A percentile compares a stretch with the other conserved stretches of the same genome.
These are phyloP conservation scores for Glyphotaelius pellucidus DNA, from an alignment of 2,888 invertebrate genomes.

Conservation along the genomic window DNA sequence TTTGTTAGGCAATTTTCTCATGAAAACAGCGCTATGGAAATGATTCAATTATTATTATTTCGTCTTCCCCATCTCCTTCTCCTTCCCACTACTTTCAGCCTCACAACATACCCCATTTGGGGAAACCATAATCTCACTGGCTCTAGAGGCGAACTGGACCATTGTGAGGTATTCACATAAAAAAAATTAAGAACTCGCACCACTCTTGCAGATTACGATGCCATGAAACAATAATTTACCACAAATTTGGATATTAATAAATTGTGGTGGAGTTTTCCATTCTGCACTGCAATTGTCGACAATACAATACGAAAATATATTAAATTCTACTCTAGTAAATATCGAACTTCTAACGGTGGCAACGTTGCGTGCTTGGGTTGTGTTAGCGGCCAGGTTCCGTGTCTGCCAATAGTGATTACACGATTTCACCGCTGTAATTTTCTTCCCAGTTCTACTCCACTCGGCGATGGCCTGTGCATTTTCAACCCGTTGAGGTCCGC, in stretches of 20 bases:
- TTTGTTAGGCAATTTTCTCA: no score
- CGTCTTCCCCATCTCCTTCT: no score
- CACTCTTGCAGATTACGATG: no score
- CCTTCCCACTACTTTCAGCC: no score
- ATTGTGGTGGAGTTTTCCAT: background rate
- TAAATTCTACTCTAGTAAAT: background rate
- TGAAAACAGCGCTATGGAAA: no score
- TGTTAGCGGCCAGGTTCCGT: constrained; percentile 13
- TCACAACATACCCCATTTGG: no score
- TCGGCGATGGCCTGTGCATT: constrained; percentile 5
- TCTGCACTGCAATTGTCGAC: background rate
- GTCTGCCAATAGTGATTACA: constrained; percentile 45
- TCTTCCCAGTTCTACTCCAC: background rate
- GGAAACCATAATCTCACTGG: no score
- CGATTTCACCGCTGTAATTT: constrained; percentile 42
- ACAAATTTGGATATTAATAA: background rate
- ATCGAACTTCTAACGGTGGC: background rate
- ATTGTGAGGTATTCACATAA: no score
- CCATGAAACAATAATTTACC: no score
- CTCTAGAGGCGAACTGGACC: no score
- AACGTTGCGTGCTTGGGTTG: constrained; percentile 27
- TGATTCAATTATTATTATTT: no score
- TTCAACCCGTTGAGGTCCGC: background rate
- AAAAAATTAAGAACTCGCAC: no score
- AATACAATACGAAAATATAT: background rate